Evolutionary conservation across 2,113 vertebrate genomes (phyloP).

Genomic region (Myocastor coypus): DNA sequence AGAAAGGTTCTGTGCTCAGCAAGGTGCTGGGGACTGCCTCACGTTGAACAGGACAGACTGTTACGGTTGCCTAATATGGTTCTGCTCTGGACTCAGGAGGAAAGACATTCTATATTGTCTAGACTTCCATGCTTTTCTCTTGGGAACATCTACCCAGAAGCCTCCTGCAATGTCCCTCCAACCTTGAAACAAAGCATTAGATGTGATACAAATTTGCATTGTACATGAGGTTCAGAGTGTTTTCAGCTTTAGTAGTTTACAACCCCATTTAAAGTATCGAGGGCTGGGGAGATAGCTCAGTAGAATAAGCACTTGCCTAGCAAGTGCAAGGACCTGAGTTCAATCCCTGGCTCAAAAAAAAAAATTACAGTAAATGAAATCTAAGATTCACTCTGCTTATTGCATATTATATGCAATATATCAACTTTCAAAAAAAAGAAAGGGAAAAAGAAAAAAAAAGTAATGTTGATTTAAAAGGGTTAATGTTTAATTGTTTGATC

Average conservation of each 20-base stretch:
- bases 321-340: no score
- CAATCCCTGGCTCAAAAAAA: no score
- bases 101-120: not conserved
- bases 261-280: not conserved
- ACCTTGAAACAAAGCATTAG: not conserved
- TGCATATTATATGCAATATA: no score
- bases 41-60: not conserved
- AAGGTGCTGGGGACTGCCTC: not conserved
- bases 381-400: not conserved
- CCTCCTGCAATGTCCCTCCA: not conserved
- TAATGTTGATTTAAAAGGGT: no score
- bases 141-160: not conserved
- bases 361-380: no score
- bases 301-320: no score
- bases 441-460: no score
- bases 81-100: not conserved
- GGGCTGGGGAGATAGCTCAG: no score
- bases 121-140: not conserved
- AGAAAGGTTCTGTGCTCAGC: not conserved
- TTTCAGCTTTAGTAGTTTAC: not conserved
- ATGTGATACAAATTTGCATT: not conserved
- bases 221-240: not conserved
- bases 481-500: no score
- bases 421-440: no score
- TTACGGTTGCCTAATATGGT: not conserved